A percentile compares a stretch with the other conserved stretches of the same genome.
Evolutionary conservation across 2,797 vertebrate species (phyloP).

Genomic region (Perodicticus potto): DNA sequence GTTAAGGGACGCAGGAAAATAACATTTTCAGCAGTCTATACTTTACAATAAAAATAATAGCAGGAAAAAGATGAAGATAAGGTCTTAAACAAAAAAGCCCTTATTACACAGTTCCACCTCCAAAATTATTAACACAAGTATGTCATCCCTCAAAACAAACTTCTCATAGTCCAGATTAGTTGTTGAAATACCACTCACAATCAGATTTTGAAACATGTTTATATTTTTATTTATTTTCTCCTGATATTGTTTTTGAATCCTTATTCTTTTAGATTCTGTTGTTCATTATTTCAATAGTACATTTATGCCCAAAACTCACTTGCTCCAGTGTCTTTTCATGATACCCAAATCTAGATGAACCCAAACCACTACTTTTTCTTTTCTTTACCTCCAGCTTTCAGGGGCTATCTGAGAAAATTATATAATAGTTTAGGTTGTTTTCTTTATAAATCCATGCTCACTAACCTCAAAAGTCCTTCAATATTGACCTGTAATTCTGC

Average conservation of each 20-base stretch:
- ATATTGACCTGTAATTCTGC: background rate
- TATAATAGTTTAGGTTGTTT: background rate
- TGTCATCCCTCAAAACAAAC: background rate
- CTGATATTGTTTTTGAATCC: background rate
- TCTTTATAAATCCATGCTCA: background rate
- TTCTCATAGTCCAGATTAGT: background rate
- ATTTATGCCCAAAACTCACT: background rate
- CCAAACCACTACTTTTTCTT: background rate
- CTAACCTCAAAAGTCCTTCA: background rate
- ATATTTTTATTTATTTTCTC: background rate
- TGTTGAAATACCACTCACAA: background rate
- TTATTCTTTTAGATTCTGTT: background rate
- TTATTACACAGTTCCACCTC: background rate
- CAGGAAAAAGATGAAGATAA: background rate
- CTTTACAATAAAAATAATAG: slow-evolving; percentile 21
- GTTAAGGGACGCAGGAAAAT: background rate
- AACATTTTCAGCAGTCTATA: background rate
- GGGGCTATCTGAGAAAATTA: background rate
- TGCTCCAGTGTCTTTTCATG: slow-evolving; percentile 6
- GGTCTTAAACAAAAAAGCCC: background rate
- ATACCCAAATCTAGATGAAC: background rate
- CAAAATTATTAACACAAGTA: background rate
- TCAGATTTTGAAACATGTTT: background rate
- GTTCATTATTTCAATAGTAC: background rate
- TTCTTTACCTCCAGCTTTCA: slow-evolving; percentile 31